Percentiles rank a stretch among this genome's conserved stretches.
phyloP scores from a whole-genome alignment of 92 coral and sea anemone genomes.

The Montipora capitata region DNA sequence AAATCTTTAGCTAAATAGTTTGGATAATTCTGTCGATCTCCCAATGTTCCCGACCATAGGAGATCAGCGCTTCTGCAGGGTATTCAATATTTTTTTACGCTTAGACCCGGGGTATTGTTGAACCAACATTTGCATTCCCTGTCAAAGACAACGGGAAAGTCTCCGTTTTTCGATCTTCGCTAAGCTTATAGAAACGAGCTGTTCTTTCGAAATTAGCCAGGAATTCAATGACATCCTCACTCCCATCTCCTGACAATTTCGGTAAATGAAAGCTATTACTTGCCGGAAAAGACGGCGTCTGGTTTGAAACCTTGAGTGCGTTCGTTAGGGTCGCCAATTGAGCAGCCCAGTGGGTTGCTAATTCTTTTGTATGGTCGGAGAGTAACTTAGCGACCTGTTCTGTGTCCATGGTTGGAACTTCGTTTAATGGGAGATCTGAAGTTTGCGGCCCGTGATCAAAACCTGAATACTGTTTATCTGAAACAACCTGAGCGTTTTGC shows the following conservation, averaged over 20 bases:
- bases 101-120: background rate
- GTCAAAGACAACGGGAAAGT: background rate
- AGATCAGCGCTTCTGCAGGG: background rate
- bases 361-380: background rate
- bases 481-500: background rate
- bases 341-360: background rate
- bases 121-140: background rate
- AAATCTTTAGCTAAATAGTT: too few relatives aligned
- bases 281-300: background rate
- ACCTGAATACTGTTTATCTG: background rate
- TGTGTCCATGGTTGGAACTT: background rate
- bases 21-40: too few relatives aligned
- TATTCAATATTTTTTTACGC: background rate
- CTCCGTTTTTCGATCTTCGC: background rate
- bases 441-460: background rate
- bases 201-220: background rate
- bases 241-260: constrained; percentile 1
- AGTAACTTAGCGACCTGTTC: background rate
- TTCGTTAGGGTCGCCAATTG: background rate
- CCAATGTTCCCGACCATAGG: background rate
- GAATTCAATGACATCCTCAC: constrained; percentile 7
- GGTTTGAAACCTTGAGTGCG: background rate
- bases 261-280: background rate
- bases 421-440: background rate
- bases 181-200: background rate